These are phyloP conservation scores for Notothenia rossii DNA, from an alignment of 2,113 vertebrate species.

Conservation along the genomic window DNA sequence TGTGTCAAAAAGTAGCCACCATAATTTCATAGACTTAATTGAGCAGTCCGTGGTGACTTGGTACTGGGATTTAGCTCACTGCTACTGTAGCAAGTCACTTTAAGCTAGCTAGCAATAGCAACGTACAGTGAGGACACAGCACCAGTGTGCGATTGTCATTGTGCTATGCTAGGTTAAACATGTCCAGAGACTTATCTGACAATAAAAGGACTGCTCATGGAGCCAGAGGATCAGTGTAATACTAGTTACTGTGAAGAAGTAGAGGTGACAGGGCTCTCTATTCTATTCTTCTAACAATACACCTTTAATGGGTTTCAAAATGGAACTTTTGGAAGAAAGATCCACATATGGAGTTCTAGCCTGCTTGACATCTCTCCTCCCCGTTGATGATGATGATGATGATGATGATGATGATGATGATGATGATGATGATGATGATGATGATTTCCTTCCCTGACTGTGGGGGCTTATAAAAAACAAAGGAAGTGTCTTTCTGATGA, in stretches of 20 bases:
- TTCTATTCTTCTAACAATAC: no score
- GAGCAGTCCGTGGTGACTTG: no score
- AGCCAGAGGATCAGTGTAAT: background rate
- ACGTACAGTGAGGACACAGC: no score
- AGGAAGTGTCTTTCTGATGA: constrained; percentile 46
- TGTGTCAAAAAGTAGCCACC: no score
- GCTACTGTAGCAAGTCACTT: no score
- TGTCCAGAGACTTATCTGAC: background rate
- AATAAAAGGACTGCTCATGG: background rate
- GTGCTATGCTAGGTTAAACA: background rate
- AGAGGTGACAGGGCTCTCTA: background rate
- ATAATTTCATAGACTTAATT: no score
- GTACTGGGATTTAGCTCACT: no score
- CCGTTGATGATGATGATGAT: background rate
- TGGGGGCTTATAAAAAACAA: constrained; percentile 19
- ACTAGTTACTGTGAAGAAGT: background rate
- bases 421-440: no score
- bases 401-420: no score
- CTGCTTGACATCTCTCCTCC: background rate
- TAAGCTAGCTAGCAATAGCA: no score
- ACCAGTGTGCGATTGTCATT: no score
- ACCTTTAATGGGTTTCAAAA: background rate
- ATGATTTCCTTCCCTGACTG: background rate
- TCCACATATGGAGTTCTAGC: background rate
- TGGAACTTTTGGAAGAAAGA: background rate